Base-by-base conservation (phyloP, 2,113 vertebrate species). In the Lates calcarifer region DNA sequence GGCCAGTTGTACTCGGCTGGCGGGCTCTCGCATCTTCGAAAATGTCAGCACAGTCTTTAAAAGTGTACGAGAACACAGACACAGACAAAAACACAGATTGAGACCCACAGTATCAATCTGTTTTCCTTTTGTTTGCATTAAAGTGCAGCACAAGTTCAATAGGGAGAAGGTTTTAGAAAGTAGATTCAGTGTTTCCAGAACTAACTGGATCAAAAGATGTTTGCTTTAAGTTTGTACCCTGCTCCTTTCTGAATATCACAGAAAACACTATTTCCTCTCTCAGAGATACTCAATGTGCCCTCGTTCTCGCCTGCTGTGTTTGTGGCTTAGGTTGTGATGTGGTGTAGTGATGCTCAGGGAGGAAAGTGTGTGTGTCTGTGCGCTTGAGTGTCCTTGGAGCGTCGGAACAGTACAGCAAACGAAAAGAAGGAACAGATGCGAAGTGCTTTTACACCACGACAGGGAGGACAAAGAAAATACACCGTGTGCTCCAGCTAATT, bases 371-470 rank as follows among this genome's bases (percentile, higher is more conserved):
- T 55, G 51, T 11, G 53, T 8, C 35, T 7, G 24, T 8, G 4
- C 6, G 24, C 77, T n/a, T 3, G 35, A 43, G 39, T 60, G 84
- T 79, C 67, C 72, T 79, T 51, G 75, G 55, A 60, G 68, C 68
- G 0, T n/a, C 41, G 24, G 62, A 77, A 57, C 60, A 58, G 35
- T 49, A 18, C 26, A 28, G 47, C 33, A 55, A 9, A n/a, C n/a
- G n/a, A 17, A 33, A 14, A 6, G 37, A n/a, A 49, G 39, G 53
- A 83, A 57, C 80, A 78, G 31, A 57, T 60, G 28, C n/a, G 6
- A 83, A 71, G 49, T 17, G 61, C 31, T 26, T 63, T 78, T n/a
- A 41, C 72, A 26, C n/a, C 49, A 29, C 5, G 60, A 71, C 66
- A 26, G 51, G 12, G n/a, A 69, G 76, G 72, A 49, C 49, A n/a